Percentiles rank a stretch among this genome's conserved stretches.
Evolutionary conservation across 2,888 invertebrate genomes (phyloP).

Genomic region (Hermodice carunculata): DNA sequence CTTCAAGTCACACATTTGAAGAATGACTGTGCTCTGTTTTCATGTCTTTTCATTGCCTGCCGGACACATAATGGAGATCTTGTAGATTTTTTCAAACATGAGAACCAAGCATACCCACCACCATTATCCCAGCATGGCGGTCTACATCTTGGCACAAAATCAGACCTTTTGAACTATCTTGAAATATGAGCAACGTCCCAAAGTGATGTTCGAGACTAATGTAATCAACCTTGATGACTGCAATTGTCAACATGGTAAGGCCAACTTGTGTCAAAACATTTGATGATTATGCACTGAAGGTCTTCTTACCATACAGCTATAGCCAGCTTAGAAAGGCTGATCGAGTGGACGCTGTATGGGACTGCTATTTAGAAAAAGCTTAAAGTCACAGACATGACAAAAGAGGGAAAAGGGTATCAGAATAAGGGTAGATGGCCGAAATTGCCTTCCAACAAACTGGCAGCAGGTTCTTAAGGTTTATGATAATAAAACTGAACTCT

Average conservation of each 20-base stretch:
- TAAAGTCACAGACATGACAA: slow-evolving; percentile 16
- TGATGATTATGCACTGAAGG: neutral
- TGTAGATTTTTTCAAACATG: no score
- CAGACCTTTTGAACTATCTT: neutral
- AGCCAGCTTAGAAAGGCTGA: slow-evolving; percentile 3
- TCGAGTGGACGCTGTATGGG: slow-evolving; percentile 32
- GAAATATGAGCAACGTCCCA: neutral
- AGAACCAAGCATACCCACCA: neutral
- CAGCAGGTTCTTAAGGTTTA: slow-evolving; percentile 35
- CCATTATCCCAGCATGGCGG: neutral
- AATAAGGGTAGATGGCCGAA: slow-evolving; percentile 4
- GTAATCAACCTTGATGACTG: slow-evolving; percentile 9
- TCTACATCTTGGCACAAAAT: neutral
- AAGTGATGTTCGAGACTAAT: neutral
- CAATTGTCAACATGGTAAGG: neutral
- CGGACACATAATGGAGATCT: no score
- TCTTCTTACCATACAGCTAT: slow-evolving; percentile 18
- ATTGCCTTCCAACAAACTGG: slow-evolving; percentile 27
- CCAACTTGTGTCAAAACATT: neutral
- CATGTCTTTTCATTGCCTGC: no score
- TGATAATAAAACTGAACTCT: no score
- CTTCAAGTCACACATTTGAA: slow-evolving; percentile 14
- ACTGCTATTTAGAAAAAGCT: slow-evolving; percentile 22
- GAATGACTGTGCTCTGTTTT: slow-evolving; percentile 21
- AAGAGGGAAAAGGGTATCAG: slow-evolving; percentile 14